These are phyloP conservation scores for Chrysomallon squamiferum DNA, from an alignment of 1,140 invertebrate species.

Conservation along the genomic window DNA sequence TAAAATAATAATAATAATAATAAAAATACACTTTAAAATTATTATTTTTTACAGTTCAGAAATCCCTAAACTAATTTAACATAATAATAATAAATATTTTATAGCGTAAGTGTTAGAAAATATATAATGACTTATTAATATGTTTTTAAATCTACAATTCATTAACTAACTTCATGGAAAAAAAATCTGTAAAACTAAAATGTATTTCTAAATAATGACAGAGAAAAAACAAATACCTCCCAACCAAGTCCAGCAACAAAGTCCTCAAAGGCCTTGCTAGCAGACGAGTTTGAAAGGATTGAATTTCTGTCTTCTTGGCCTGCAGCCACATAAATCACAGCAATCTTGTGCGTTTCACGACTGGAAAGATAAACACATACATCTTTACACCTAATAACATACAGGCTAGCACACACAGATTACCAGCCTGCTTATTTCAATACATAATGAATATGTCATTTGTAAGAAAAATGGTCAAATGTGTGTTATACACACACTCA, in stretches of 20 bases:
- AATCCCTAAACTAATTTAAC: no score
- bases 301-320: constrained; percentile 96
- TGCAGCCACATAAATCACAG: constrained; percentile 95
- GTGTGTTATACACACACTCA: neutral
- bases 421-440: neutral
- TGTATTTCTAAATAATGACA: no score
- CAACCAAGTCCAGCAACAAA: constrained; percentile 95
- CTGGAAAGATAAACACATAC: constrained; percentile 62
- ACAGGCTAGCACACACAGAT: neutral
- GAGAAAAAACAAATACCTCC: constrained; percentile 72
- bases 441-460: neutral
- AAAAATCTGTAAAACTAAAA: no score
- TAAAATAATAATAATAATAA: no score
- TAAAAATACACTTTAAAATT: no score
- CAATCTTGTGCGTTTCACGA: constrained; percentile 98
- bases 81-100: no score
- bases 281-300: constrained; percentile 82
- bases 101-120: no score
- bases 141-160: no score
- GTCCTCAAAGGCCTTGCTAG: constrained; percentile 87
- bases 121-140: no score
- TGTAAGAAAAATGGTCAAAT: neutral
- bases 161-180: no score
- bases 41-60: no score
- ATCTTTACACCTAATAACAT: neutral